Evolutionary conservation across 2,113 vertebrate genomes (phyloP), one percentile per base, ranked within the genome.

Genomic region (Noturus placidus): DNA sequence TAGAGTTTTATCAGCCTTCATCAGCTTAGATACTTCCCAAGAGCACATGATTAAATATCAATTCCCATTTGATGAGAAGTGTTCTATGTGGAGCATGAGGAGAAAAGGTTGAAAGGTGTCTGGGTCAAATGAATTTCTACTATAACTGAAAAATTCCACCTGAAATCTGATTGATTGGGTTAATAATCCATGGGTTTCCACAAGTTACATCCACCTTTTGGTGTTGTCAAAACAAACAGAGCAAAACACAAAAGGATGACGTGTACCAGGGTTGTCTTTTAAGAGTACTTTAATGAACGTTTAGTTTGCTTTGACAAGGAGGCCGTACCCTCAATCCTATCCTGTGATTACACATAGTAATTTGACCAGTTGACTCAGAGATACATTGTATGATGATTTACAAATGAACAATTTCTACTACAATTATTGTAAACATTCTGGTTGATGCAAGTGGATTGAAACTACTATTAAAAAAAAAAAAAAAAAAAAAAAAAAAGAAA

Each of bases 281-380:
- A 89, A 86, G 85, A 89, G 86, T 87, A 89, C 83, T 90, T 90
- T 90, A 90, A 89, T 90, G 69, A 89, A 87, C 54, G 70, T 90
- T 90, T 85, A 83, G 83, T 89, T 87, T 67, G 81, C 87, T 84
- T 86, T 83, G 82, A 90, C 88, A 90, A 86, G 84, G 88, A 86
- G 83, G 86, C 69, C 17, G 13, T 19, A 19, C 46, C 59, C 70
- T 86, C 81, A 79, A 85, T 85, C 69, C 89, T 83, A 83, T 85
- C 82, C 79, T 74, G 78, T 85, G 67, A 90, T 81, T 84, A 88
- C 84, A 90, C 82, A 86, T 65, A 82, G 76, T 56, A 85, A 85
- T 86, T 82, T 61, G 61, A 88, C 87, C 83, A 89, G 78, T 82
- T 86, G 83, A 86, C 30, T 86, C 74, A 88, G 72, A 89, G 87